phyloP scores from a whole-genome alignment of 1,140 invertebrate species.

The Paraescarpia echinospica region DNA sequence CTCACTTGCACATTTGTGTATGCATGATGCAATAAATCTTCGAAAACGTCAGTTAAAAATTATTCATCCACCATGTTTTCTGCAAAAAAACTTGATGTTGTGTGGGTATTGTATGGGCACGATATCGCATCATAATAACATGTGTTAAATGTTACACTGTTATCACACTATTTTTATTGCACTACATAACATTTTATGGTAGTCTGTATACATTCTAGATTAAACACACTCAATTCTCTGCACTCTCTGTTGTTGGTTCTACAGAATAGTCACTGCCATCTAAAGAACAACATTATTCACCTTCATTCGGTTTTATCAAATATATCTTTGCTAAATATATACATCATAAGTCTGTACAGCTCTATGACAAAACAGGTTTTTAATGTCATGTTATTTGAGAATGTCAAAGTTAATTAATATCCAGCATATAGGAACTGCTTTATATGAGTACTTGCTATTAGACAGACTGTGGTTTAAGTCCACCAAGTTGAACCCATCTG shows the following conservation, averaged over 20 bases:
- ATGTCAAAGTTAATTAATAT: neutral
- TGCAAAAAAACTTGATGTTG: too few relatives aligned
- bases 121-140: neutral
- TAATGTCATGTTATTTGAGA: neutral
- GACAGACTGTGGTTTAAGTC: neutral
- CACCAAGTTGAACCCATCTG: neutral
- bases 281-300: neutral
- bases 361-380: neutral
- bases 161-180: neutral
- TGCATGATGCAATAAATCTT: too few relatives aligned
- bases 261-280: neutral
- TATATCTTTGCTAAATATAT: too few relatives aligned
- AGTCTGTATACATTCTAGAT: neutral
- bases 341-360: neutral
- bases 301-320: neutral
- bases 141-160: neutral
- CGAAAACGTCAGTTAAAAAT: too few relatives aligned
- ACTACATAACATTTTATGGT: neutral
- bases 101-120: neutral
- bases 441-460: neutral
- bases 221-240: neutral
- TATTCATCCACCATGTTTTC: too few relatives aligned
- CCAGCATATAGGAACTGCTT: neutral
- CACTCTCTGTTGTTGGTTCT: neutral
- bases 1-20: too few relatives aligned